phyloP scores from a whole-genome alignment of 1,140 invertebrate species.

The Lucilia sericata region DNA sequence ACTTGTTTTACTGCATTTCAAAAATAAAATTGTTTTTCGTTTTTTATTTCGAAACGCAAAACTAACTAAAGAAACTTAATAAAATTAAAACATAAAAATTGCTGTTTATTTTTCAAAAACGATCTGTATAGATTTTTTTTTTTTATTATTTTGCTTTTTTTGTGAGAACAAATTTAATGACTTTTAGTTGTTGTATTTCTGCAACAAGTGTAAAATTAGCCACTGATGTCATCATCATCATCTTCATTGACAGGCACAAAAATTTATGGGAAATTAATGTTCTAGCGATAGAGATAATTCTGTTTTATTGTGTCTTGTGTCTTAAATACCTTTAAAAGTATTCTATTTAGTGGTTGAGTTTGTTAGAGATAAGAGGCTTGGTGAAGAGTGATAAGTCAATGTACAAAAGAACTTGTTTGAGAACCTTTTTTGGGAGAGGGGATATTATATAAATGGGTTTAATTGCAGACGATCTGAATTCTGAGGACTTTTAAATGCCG shows the following conservation, averaged over 20 bases:
- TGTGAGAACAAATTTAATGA: neutral
- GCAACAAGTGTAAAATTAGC: slow-evolving; percentile 6
- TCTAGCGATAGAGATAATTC: neutral
- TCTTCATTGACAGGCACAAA: neutral
- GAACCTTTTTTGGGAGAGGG: too few relatives aligned
- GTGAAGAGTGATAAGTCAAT: too few relatives aligned
- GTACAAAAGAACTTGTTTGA: too few relatives aligned
- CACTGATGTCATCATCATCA: neutral
- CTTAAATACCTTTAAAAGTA: neutral
- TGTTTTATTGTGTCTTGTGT: too few relatives aligned
- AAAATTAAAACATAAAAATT: neutral
- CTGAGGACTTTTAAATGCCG: too few relatives aligned
- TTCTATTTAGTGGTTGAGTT: too few relatives aligned
- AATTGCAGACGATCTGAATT: too few relatives aligned
- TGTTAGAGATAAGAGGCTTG: too few relatives aligned
- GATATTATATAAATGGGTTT: too few relatives aligned
- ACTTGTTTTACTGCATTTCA: slow-evolving; percentile 3
- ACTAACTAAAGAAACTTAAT: neutral
- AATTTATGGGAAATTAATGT: neutral
- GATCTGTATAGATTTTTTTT: neutral
- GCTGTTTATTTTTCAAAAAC: neutral
- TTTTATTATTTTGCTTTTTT: neutral
- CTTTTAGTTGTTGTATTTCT: neutral
- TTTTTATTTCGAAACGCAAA: neutral
- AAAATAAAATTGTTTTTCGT: neutral